Evolutionary conservation across 2,888 invertebrate genomes (phyloP), one percentile per base, ranked within the genome.

Genomic region (Drosophila prolongata): DNA sequence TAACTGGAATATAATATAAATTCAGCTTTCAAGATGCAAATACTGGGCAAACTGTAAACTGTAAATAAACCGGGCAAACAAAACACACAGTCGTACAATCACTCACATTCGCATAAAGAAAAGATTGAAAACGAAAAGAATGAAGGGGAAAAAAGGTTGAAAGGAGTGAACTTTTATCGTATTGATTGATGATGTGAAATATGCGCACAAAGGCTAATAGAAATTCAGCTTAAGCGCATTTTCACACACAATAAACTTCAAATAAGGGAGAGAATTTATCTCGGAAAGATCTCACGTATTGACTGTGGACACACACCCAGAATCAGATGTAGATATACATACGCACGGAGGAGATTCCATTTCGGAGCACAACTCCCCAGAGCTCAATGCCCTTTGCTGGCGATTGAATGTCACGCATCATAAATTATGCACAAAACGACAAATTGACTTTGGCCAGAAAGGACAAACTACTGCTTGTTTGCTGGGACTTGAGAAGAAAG

Each of bases 191-290:
- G 89, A 90, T 89, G 86, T 78, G 82, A 84, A 90, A 86, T 80
- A 78, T 89, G 78, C 83, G 79, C 79, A 80, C 88, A 81, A 87
- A 87, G 77, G 83, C 90, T 90, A 89, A 90, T 90, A 87, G 87
- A 87, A 85, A 81, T 81, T 90, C 82, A 81, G 72, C 85, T 85
- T 76, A 85, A 86, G 90, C 89, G 77, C 83, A 89, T 90, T 86
- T 87, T 87, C 90, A 90, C 87, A 89, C 90, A 89, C 90, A 89
- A 90, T 90, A 90, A 85, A 89, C 87, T 86, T 86, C 87, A 80
- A 90, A 90, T 90, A 84, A 87, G 87, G 58, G 40, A 66, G 49
- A 60, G 71, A 35, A 55, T 72, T 54, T 49, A 78, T 74, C 59
- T 62, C 49, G 50, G 44, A 70, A 76, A 60, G 64, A 86, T 83